Evolutionary conservation across 2,113 vertebrate species (phyloP).

Genomic region (Oryzias javanicus): DNA sequence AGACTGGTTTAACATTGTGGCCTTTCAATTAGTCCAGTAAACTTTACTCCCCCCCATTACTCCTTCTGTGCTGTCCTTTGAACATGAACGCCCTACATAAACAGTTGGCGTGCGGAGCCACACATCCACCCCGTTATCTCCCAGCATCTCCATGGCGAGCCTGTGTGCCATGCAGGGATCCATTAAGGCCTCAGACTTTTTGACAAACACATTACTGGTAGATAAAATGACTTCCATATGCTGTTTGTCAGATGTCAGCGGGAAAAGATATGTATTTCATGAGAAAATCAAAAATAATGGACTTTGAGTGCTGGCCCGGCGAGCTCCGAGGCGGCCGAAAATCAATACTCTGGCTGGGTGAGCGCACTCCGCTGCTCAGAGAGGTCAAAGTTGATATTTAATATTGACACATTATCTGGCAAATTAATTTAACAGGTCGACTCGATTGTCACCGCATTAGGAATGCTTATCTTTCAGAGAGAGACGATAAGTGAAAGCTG

Average conservation of each 20-base stretch:
- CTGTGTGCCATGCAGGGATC: conserved; percentile 69
- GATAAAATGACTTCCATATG: conserved; percentile 87
- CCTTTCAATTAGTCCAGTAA: conserved; percentile 37
- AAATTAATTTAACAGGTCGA: conserved; percentile 80
- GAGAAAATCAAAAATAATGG: conserved; percentile 88
- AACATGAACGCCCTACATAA: conserved; percentile 38
- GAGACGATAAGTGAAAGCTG: conserved; percentile 46
- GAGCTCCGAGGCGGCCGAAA: conserved; percentile 72
- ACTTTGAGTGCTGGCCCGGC: conserved; percentile 76
- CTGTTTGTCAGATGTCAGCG: conserved; percentile 88
- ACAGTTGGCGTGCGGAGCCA: conserved; percentile 10
- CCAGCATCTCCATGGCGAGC: conserved; percentile 77
- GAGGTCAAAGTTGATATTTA: conserved; percentile 83
- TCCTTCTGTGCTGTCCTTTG: conserved; percentile 31
- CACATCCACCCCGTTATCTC: conserved; percentile 50
- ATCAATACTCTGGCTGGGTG: conserved; percentile 77
- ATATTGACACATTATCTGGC: conserved; percentile 83
- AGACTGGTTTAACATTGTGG: conserved; percentile 24
- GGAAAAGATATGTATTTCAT: conserved; percentile 83
- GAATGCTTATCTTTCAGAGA: conserved; percentile 47
- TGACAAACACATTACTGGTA: conserved; percentile 86
- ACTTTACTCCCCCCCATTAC: conserved; percentile 32
- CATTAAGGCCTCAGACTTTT: conserved; percentile 81
- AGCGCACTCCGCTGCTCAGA: conserved; percentile 59
- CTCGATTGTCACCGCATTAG: conserved; percentile 73